Conservation (phyloP, 2,888 invertebrate genomes). For the Sympetrum striolatum region DNA sequence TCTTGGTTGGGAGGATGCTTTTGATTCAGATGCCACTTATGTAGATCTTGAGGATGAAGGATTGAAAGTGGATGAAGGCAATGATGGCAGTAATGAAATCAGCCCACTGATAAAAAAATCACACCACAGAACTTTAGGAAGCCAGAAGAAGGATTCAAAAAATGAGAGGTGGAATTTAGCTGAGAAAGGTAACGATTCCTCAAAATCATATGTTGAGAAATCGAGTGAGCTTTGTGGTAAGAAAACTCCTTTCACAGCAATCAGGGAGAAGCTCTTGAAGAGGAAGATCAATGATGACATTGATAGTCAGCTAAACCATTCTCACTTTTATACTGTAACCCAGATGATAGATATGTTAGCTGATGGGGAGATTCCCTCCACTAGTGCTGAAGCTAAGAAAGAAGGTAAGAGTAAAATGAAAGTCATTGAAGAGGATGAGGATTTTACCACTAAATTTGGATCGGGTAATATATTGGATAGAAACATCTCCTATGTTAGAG, state of each 20-base stretch:
- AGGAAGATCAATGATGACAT: background rate
- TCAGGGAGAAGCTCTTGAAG: background rate
- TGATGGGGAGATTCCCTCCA: background rate
- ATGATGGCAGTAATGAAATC: background rate
- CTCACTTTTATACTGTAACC: background rate
- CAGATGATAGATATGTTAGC: conserved; percentile 1
- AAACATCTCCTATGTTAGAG: background rate
- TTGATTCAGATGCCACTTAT: background rate
- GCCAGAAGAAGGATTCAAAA: background rate
- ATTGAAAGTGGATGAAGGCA: background rate
- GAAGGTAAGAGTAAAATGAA: background rate
- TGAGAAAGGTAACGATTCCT: background rate
- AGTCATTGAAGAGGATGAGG: background rate
- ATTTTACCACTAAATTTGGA: background rate
- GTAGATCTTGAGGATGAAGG: background rate
- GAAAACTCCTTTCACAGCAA: background rate
- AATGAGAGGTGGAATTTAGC: background rate
- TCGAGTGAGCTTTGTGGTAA: background rate
- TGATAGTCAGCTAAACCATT: background rate
- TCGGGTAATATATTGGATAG: background rate
- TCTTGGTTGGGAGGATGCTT: background rate
- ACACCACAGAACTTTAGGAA: background rate
- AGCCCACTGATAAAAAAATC: background rate
- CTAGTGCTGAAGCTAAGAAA: background rate
- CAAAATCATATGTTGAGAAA: background rate